Base-by-base conservation (phyloP, 2,797 vertebrate species). In the Platyrinchus mystaceus region DNA sequence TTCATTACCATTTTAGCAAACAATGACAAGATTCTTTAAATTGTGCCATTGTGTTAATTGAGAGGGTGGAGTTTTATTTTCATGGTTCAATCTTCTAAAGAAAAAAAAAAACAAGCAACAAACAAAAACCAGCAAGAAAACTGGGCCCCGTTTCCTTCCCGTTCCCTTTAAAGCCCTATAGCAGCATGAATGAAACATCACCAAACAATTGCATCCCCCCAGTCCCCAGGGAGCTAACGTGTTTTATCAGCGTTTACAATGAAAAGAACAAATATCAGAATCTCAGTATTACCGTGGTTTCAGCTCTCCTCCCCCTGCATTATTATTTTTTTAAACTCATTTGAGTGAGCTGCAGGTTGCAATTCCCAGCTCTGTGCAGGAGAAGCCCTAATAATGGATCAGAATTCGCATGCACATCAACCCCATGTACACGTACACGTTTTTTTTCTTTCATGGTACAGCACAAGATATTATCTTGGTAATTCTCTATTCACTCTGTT, bases 121-220 rank as follows among this genome's bases (percentile, higher is more conserved):
- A 89, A 86, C 17, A 94, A 93, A 89, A 78, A 22, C 7, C 44
- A 76, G 21, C 15, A 63, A 90, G 64, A 85, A 93, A 58, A 11
- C 87, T 80, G 62, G 37, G n/a, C 44, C 71, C 50, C 63, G 79
- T 88, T 93, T 91, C 87, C 83, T 89, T 95, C 75, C 60, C 0
- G 0, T 87, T 87, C 56, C 3, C 2, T 90, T 89, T 90, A 94
- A 94, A 95, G n/a, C 87, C 80, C 62, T 74, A 76, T 9, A 90
- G 60, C 53, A 95, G 68, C 77, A 82, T 85, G 84, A 96, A 95
- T 85, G 94, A 94, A 96, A 94, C 83, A 95, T 94, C 84, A 94
- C 71, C 50, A 90, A 96, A 94, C 82, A 95, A 96, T 87, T 78
- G 81, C 82, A 87, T 93, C 37, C 37, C 80, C 34, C 7, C 14